These are phyloP conservation scores for Theodoxus fluviatilis DNA, from an alignment of 2,888 invertebrate genomes.

Conservation along the genomic window DNA sequence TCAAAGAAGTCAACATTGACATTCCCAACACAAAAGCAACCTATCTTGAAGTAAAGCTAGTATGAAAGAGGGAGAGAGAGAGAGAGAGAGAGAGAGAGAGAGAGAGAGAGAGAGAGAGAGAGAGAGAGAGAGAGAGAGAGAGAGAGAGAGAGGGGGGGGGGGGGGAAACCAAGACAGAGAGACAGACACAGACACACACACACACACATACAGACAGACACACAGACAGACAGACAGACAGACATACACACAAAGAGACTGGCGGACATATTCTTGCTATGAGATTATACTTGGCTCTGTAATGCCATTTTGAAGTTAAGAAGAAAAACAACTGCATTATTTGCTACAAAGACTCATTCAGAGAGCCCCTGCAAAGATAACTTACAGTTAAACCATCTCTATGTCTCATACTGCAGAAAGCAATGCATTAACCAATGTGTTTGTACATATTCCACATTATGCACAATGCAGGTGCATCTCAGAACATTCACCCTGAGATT, in stretches of 20 bases:
- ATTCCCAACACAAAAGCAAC: not conserved
- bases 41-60: not conserved
- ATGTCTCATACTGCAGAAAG: too few relatives aligned
- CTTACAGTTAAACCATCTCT: too few relatives aligned
- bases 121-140: conserved; percentile 2
- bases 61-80: not conserved
- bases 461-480: too few relatives aligned
- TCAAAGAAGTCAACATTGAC: not conserved
- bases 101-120: conserved; percentile 2
- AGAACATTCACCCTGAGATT: conserved; percentile 45
- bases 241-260: conserved; percentile 11
- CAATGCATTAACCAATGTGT: too few relatives aligned
- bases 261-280: not conserved
- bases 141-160: not conserved
- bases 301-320: too few relatives aligned
- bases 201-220: conserved; percentile 23
- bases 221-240: conserved; percentile 25
- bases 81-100: conserved; percentile 2
- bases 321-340: too few relatives aligned
- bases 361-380: too few relatives aligned
- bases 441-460: too few relatives aligned
- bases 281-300: too few relatives aligned
- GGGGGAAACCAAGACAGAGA: not conserved
- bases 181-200: conserved; percentile 15
- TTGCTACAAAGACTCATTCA: too few relatives aligned